phyloP scores from a whole-genome alignment of 37 sponge, comb jelly and placozoan genomes.

The Beroe ovata region DNA sequence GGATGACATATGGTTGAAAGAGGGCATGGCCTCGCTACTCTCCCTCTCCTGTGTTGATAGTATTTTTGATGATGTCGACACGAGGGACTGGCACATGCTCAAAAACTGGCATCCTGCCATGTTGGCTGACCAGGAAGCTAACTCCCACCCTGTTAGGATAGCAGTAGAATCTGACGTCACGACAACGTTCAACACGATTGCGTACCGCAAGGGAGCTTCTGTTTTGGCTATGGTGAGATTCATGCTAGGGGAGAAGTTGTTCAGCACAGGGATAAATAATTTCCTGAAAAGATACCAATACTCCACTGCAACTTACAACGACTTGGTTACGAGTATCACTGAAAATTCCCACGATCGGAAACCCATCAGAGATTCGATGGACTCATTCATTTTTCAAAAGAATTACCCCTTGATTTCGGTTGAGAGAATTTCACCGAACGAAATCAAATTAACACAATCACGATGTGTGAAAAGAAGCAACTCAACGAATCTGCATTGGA shows the following conservation, averaged over 20 bases:
- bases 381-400: constrained; percentile 56
- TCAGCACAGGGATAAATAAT: not conserved
- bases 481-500: not conserved
- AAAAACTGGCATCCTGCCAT: constrained; percentile 43
- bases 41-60: constrained; percentile 4
- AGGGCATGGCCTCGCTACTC: constrained; percentile 48
- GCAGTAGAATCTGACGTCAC: not conserved
- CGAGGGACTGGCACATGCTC: not conserved
- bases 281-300: constrained; percentile 47
- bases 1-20: constrained; percentile 64
- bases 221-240: constrained; percentile 87
- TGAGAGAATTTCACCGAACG: not conserved
- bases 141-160: constrained; percentile 25
- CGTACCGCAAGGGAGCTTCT: constrained; percentile 71
- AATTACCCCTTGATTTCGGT: constrained; percentile 35
- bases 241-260: constrained; percentile 84
- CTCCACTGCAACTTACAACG: not conserved
- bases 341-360: not conserved
- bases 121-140: not conserved
- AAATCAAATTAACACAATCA: not conserved
- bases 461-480: not conserved
- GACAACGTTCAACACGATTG: constrained; percentile 2
- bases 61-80: constrained; percentile 17
- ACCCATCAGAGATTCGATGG: not conserved
- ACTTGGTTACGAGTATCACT: constrained; percentile 18